Base-by-base conservation (phyloP, 2,113 vertebrate species). In the Mirounga angustirostris region DNA sequence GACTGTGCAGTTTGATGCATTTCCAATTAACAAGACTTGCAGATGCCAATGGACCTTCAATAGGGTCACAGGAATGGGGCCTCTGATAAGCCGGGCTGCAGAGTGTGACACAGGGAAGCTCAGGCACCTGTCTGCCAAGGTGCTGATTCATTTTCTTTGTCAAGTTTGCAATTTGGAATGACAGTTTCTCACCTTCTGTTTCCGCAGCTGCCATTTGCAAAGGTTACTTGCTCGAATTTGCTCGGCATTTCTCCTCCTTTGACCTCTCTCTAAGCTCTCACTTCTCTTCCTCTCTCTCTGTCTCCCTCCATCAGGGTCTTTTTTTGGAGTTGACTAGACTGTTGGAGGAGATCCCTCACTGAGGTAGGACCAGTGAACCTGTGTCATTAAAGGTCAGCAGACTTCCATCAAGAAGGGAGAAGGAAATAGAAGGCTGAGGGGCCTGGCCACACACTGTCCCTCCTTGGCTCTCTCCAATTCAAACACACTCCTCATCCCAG, bases 151-250 rank as follows among this genome's bases (percentile, higher is more conserved):
- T 61, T 67, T 76, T 74, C 92, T 96, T 94, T 96, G 90, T 96
- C 91, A 97, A 86, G 43, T 1, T 63, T 63, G 80, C 19, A n/a
- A 79, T 95, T 89, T 94, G 92, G 71, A 96, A 93, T 96, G 98
- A 97, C 95, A 92, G 87, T 58, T 94, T 89, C 93, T 98, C 97
- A 95, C 92, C 90, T 98, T 97, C 96, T 91, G 84, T 87, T 95
- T 95, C 97, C 93, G 84, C 65, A 95, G 96, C 93, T 98, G 98
- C 95, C 95, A 95, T 92, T 90, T 94, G 97, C 95, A 98, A 98
- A 97, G 92, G 98, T 96, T 93, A 94, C 93, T 93, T 95, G 92
- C 86, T 97, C 88, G 84, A 71, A 97, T 96, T 96, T 93, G 78
- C 96, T 71, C 24, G n/a, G 83, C 28, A 15, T 81, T 92, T 94